Base-by-base conservation (phyloP, 2,888 invertebrate species). In the Leptothorax acervorum region DNA sequence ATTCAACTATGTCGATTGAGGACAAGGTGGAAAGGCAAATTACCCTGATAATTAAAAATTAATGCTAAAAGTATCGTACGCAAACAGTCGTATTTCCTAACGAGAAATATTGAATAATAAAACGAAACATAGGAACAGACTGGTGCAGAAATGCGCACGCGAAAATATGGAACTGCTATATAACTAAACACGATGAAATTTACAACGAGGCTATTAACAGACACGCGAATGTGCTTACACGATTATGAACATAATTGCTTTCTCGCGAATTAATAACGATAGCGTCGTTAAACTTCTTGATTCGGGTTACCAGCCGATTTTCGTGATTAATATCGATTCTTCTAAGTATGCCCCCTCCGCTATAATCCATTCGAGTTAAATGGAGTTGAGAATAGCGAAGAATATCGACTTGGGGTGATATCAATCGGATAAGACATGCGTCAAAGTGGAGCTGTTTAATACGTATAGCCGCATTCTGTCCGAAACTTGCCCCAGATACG, bases 401-500 rank as follows among this genome's bases (percentile, higher is more conserved):
- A 85, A 85, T 83, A 84, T 86, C 83, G 83, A 84, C 83, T 84
- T 85, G 84, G 83, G 82, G 87, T 75, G 35, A 23, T 85, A 90
- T 88, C 87, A 85, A 89, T 87, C 84, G 68, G 76, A 73, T 51
- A 63, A 31, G 70, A 62, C 78, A 73, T 75, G 83, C 81, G 86
- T 76, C 62, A 78, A 63, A 48, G 71, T 53, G 70, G 79, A 31
- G 35, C 73, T 71, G 60, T 87, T 78, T 81, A 68, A 60, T 73
- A 45, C 51, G 73, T 68, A 55, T 2, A 60, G 68, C 53, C n/a
- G 45, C 73, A 39, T 60, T 66, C 63, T 63, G 35, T 76, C 42
- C 86, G 87, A 93, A 92, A 92, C 92, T 91, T 88, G 93, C 90
- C 90, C 93, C 90, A 92, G 92, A 93, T 93, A 87, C 88, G 88